phyloP scores from a whole-genome alignment of 2,888 invertebrate genomes.

The Trichacis sp. region DNA sequence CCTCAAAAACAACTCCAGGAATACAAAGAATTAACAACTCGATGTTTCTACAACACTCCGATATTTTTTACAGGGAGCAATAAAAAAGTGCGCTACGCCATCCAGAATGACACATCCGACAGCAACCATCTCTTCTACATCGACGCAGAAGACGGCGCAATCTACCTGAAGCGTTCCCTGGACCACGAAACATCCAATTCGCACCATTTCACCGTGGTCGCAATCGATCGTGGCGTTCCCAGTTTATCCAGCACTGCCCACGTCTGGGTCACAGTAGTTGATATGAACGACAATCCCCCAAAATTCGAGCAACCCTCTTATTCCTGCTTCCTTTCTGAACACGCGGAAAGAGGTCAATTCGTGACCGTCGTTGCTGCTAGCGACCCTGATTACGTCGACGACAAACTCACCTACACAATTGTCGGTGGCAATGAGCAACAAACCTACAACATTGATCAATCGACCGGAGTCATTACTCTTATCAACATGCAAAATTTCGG shows the following conservation, averaged over 20 bases:
- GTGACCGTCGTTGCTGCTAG: conserved; percentile 89
- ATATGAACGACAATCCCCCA: conserved; percentile 93
- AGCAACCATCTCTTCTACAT: conserved; percentile 81
- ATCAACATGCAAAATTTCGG: conserved; percentile 82
- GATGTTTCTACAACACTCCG: not conserved
- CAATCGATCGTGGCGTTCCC: conserved; percentile 87
- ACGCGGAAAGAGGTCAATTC: conserved; percentile 87
- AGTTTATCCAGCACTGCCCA: conserved; percentile 84
- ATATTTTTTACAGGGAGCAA: conserved; percentile 71
- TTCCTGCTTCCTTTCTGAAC: conserved; percentile 81
- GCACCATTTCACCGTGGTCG: conserved; percentile 84
- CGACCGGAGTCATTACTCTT: conserved; percentile 76
- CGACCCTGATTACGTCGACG: conserved; percentile 87
- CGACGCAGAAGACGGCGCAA: conserved; percentile 80
- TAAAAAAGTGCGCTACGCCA: conserved; percentile 78
- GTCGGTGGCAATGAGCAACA: conserved; percentile 85
- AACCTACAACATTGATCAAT: conserved; percentile 77
- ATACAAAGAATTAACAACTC: too few relatives aligned
- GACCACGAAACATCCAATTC: conserved; percentile 82
- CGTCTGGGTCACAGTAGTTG: conserved; percentile 86
- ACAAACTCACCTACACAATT: conserved; percentile 83
- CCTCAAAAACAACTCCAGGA: too few relatives aligned
- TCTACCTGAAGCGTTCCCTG: conserved; percentile 82
- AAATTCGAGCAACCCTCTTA: conserved; percentile 86
- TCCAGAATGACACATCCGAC: conserved; percentile 75